Evolutionary conservation across 2,113 vertebrate genomes (phyloP).

Genomic region (Galemys pyrenaicus): DNA sequence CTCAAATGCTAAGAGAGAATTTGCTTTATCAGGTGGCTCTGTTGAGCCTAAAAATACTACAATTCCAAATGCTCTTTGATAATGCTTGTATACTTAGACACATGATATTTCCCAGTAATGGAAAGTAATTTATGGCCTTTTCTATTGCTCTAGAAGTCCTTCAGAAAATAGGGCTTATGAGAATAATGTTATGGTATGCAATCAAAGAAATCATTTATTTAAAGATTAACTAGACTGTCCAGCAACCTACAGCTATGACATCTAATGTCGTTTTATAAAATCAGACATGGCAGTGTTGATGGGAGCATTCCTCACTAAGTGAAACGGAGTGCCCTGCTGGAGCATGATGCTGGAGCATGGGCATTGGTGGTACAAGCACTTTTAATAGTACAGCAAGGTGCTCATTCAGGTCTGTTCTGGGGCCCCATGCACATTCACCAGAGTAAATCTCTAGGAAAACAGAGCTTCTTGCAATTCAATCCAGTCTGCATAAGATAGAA

Average conservation of each 20-base stretch:
- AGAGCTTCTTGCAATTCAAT: neutral
- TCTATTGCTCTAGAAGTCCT: conserved; percentile 57
- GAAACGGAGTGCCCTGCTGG: neutral
- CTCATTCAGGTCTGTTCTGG: neutral
- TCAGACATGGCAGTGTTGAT: neutral
- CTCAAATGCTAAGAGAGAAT: conserved; percentile 38
- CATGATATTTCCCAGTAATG: conserved; percentile 42
- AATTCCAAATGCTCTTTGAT: conserved; percentile 66
- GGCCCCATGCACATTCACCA: neutral
- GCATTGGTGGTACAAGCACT: too few relatives aligned
- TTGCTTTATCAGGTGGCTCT: conserved; percentile 68
- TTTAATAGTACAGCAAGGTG: neutral
- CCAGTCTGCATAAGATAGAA: neutral
- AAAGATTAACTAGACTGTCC: conserved; percentile 34
- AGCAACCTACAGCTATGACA: neutral
- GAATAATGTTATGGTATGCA: conserved; percentile 31
- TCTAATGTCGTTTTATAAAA: neutral
- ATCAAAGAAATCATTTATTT: conserved; percentile 43
- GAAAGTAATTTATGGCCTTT: conserved; percentile 63
- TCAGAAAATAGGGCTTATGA: conserved; percentile 57
- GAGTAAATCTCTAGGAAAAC: neutral
- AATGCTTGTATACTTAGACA: conserved; percentile 63
- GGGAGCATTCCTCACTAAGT: neutral
- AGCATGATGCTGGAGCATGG: neutral
- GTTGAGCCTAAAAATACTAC: conserved; percentile 63